Conservation (phyloP, 2,797 vertebrate genomes). For the Helarctos malayanus region DNA sequence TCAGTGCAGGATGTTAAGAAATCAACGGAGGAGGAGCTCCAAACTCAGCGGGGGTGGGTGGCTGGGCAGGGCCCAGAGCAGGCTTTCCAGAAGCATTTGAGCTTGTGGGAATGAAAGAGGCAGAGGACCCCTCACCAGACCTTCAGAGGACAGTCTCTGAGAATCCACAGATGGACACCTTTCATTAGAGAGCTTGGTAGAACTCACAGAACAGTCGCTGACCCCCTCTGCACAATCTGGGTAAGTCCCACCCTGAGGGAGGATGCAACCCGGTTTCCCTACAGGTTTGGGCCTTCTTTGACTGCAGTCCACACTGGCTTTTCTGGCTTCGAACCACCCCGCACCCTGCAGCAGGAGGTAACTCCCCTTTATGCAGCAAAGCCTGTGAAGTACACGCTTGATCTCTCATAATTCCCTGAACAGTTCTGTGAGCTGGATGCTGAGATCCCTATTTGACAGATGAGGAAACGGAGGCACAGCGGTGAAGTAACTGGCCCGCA, state of each 20-base stretch:
- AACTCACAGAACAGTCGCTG: background rate
- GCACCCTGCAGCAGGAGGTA: background rate
- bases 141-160: background rate
- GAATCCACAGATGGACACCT: background rate
- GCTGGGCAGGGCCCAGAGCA: background rate
- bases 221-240: background rate
- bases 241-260: background rate
- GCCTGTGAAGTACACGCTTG: background rate
- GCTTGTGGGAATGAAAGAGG: background rate
- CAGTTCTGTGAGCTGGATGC: background rate
- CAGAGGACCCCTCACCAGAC: background rate
- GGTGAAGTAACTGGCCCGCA: background rate
- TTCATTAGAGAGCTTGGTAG: background rate
- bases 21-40: background rate
- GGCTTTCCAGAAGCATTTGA: background rate
- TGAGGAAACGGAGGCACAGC: background rate
- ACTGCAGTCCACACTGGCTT: background rate
- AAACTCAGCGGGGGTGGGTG: background rate
- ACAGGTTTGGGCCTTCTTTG: accelerated
- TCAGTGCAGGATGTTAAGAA: background rate
- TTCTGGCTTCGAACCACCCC: background rate
- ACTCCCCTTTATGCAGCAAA: background rate
- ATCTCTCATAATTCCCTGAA: background rate
- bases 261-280: background rate
- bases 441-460: background rate